Base-by-base conservation (phyloP, 2,888 invertebrate species). In the Ernsta delagoae region DNA sequence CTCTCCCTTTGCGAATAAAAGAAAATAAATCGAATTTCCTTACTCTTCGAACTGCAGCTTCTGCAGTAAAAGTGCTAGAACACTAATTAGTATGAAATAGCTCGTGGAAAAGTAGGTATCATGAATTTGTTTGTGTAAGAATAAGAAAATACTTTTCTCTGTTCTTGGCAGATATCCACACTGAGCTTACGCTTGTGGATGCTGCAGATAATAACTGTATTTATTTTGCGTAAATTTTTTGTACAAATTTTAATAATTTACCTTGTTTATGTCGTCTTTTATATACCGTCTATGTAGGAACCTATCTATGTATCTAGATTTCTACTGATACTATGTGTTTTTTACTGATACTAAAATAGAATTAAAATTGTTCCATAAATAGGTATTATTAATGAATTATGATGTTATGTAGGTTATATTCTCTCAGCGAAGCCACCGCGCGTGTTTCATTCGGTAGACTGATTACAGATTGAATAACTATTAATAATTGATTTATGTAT, bases 1-100 rank as follows among this genome's bases (percentile, higher is more conserved):
- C 48, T 12, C 5, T 11, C 48, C 5, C n/a, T 12, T n/a, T n/a
- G 12, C 48, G 9, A 6, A 0, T 5, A 48, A 36, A 36, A 36
- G 36, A 6, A 31, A 3, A 54, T 4, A 31, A 54, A 50, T 31
- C 8, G 34, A 53, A 66, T 60, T 12, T 66, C 60, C 12, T 60
- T 59, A 53, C 41, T 50, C 48, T 59, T 59, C 50, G 24, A 59
- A 66, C 43, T 66, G 45, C 43, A 48, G 34, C 60, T 66, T 66
- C 74, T 71, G 71, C 72, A 68, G 72, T 72, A 75, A 72, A 75
- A 72, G 71, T 74, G 69, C 67, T 70, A 69, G 71, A 71, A 74
- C 71, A 71, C 73, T 76, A 77, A 77, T 77, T 74, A 75, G 74
- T 72, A 73, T 73, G 70, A 73, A 70, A 65, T 65, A 71, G 71